These are phyloP conservation scores for Turdus rufiventris DNA, from an alignment of 2,113 vertebrate species.

Conservation along the genomic window DNA sequence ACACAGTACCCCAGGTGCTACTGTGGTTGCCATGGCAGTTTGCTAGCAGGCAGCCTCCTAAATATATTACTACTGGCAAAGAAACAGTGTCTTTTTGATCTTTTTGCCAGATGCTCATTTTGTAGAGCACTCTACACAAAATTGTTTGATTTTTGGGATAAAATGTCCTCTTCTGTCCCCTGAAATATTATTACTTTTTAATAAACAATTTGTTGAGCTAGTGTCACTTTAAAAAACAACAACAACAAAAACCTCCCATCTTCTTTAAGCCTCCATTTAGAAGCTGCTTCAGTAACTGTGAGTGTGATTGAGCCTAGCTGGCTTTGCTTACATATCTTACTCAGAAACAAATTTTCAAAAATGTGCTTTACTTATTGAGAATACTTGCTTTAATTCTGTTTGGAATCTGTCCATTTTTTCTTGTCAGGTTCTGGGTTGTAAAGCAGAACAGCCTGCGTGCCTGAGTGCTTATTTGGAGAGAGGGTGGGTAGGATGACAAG, in stretches of 20 bases:
- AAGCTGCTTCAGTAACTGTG: not conserved
- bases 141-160: not conserved
- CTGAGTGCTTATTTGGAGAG: no score
- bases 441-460: not conserved
- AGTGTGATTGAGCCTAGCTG: not conserved
- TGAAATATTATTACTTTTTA: not conserved
- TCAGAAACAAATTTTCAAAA: not conserved
- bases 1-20: not conserved
- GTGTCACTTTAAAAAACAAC: not conserved
- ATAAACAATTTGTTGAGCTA: not conserved
- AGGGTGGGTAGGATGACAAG: not conserved
- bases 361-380: not conserved
- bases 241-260: not conserved
- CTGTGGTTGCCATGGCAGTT: conserved; percentile 50
- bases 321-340: not conserved
- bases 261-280: not conserved
- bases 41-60: not conserved
- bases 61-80: not conserved
- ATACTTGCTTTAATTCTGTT: not conserved
- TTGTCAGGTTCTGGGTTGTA: not conserved
- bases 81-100: not conserved
- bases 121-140: not conserved
- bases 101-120: not conserved
- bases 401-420: not conserved
- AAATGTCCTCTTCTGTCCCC: not conserved